These are phyloP conservation scores for Azemiops feae DNA, from an alignment of 2,113 vertebrate species.

Conservation along the genomic window DNA sequence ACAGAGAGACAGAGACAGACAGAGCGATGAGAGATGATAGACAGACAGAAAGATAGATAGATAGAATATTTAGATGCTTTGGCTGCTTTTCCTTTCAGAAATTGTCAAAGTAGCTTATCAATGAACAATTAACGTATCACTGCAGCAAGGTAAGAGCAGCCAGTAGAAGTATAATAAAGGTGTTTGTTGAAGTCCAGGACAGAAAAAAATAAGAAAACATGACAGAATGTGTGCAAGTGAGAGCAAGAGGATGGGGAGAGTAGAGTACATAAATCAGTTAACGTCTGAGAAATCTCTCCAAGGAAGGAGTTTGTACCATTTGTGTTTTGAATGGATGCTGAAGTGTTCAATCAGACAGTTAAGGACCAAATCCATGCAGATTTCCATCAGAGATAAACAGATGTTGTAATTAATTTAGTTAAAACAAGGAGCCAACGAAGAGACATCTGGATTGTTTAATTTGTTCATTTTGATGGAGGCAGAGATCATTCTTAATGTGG, in stretches of 20 bases:
- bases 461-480: slow-evolving; percentile 45
- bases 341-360: slow-evolving; percentile 49
- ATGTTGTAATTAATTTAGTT: slow-evolving; percentile 51
- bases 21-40: not conserved
- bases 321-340: not conserved
- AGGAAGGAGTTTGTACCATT: not conserved
- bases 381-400: slow-evolving; percentile 60
- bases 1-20: not conserved
- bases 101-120: not conserved
- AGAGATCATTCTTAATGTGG: slow-evolving; percentile 38
- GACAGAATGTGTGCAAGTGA: not conserved
- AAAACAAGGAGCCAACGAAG: slow-evolving; percentile 45
- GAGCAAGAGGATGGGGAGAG: too few species aligned
- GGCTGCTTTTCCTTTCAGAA: not conserved
- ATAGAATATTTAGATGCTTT: not conserved
- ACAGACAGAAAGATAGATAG: too few species aligned
- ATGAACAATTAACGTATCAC: not conserved
- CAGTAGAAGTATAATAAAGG: not conserved
- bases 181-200: not conserved
- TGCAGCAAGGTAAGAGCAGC: not conserved
- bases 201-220: not conserved
- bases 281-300: not conserved
- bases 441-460: slow-evolving; percentile 46
- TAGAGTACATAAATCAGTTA: not conserved
- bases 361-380: slow-evolving; percentile 46